A percentile compares a stretch with the other conserved stretches of the same genome.
Evolutionary conservation across 30 jellyfish, hydroid and myxozoan species (phyloP).

Genomic region (Cassiopea andromeda): DNA sequence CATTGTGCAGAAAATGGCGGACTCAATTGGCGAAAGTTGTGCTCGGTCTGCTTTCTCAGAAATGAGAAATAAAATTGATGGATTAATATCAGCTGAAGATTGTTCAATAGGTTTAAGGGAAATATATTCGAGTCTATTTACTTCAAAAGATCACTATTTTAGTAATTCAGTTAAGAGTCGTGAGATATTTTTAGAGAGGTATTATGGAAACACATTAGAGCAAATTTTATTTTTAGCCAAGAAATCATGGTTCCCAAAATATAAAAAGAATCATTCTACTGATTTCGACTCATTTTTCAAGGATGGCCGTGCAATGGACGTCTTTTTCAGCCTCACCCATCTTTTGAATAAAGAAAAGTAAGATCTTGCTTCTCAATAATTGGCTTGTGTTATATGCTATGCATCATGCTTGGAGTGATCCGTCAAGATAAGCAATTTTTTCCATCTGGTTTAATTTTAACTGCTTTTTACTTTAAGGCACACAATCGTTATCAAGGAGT

Average conservation of each 20-base stretch:
- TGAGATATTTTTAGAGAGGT: conserved; percentile 5
- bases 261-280: neutral
- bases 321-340: conserved; percentile 24
- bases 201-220: conserved; percentile 19
- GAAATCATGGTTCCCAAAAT: conserved; percentile 10
- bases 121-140: neutral
- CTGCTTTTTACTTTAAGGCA: conserved; percentile 15
- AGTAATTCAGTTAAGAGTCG: neutral
- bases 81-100: neutral
- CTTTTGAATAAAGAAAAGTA: conserved; percentile 30
- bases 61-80: neutral
- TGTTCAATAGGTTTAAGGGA: neutral
- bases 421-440: neutral
- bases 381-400: neutral
- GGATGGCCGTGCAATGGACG: conserved; percentile 5
- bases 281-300: conserved; percentile 11
- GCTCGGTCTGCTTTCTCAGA: conserved; percentile 18
- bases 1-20: conserved; percentile 35
- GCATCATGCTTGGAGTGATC: neutral
- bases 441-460: neutral
- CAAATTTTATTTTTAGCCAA: conserved; percentile 8
- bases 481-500: conserved; percentile 30
- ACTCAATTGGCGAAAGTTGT: neutral
- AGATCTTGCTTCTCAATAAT: neutral
- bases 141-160: neutral